These are phyloP conservation scores for Galleria mellonella DNA, from an alignment of 1,140 invertebrate species.

Conservation along the genomic window DNA sequence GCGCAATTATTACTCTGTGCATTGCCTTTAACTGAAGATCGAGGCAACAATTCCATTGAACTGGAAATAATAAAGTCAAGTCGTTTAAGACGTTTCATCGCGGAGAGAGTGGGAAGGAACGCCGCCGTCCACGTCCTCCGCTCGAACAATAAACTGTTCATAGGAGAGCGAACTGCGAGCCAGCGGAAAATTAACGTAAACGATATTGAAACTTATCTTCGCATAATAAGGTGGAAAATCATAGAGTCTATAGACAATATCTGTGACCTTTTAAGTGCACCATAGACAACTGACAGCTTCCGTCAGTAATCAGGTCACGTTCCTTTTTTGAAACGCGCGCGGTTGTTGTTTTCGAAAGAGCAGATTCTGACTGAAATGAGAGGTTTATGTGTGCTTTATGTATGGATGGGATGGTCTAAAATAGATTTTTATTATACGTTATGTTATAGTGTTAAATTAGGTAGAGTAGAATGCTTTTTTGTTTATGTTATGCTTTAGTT, in stretches of 20 bases:
- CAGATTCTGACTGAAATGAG: conserved; percentile 39
- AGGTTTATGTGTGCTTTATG: conserved; percentile 26
- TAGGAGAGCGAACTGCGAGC: conserved; percentile 22
- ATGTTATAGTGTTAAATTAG: not conserved
- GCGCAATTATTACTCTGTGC: conserved; percentile 8
- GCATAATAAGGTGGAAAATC: conserved; percentile 24
- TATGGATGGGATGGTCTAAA: conserved; percentile 10
- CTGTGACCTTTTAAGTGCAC: conserved; percentile 41
- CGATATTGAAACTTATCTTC: conserved; percentile 14
- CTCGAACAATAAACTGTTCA: conserved; percentile 39
- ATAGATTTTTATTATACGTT: conserved; percentile 20
- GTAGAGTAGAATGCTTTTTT: not conserved
- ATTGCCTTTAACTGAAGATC: conserved; percentile 8
- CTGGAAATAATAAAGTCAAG: conserved; percentile 49
- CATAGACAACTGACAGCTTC: conserved; percentile 59
- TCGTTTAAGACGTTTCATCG: conserved; percentile 33
- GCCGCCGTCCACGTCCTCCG: not conserved
- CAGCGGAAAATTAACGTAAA: conserved; percentile 13
- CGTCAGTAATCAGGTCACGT: conserved; percentile 70
- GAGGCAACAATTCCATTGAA: conserved; percentile 32
- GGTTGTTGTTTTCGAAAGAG: conserved; percentile 32
- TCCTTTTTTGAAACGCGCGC: conserved; percentile 60
- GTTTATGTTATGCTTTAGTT: not conserved
- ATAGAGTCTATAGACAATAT: conserved; percentile 10
- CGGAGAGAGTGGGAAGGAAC: conserved; percentile 35